These are phyloP conservation scores for Tympanoctomys barrerae DNA, from an alignment of 2,797 vertebrate species.

Conservation along the genomic window DNA sequence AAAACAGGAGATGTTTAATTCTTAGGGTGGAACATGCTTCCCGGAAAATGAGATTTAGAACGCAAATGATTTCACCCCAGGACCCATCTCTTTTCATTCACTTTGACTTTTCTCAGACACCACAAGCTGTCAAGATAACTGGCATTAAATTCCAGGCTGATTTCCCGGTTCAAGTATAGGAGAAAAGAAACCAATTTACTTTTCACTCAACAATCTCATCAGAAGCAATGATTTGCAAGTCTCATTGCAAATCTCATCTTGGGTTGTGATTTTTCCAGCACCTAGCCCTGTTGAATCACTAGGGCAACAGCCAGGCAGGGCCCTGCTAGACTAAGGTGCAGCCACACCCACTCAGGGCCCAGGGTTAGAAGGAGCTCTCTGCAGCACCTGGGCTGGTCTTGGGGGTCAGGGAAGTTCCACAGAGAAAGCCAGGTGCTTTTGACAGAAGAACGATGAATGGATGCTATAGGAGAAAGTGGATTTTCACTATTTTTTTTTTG, in stretches of 20 bases:
- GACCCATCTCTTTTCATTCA: not conserved
- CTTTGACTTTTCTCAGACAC: slow-evolving; percentile 42
- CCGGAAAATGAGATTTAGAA: slow-evolving; percentile 13
- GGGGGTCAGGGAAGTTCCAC: not conserved
- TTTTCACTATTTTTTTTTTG: not conserved
- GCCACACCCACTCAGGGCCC: not conserved
- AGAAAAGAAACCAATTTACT: not conserved
- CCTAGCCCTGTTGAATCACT: not conserved
- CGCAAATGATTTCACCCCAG: not conserved
- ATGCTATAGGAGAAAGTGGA: not conserved
- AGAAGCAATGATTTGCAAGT: not conserved
- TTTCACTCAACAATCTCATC: not conserved
- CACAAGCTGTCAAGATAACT: not conserved
- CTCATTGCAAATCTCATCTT: not conserved
- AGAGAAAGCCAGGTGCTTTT: not conserved
- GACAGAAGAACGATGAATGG: not conserved
- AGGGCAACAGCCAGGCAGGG: not conserved
- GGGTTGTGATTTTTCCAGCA: not conserved
- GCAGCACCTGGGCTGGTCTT: not conserved
- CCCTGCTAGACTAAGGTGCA: not conserved
- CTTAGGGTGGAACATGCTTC: not conserved
- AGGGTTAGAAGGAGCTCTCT: not conserved
- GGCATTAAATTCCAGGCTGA: slow-evolving; percentile 6
- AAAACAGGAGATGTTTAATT: not conserved
- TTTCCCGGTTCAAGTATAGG: slow-evolving; percentile 11